phyloP scores from a whole-genome alignment of 35 echinoderm and acorn worm species.

The Amphiura filiformis region DNA sequence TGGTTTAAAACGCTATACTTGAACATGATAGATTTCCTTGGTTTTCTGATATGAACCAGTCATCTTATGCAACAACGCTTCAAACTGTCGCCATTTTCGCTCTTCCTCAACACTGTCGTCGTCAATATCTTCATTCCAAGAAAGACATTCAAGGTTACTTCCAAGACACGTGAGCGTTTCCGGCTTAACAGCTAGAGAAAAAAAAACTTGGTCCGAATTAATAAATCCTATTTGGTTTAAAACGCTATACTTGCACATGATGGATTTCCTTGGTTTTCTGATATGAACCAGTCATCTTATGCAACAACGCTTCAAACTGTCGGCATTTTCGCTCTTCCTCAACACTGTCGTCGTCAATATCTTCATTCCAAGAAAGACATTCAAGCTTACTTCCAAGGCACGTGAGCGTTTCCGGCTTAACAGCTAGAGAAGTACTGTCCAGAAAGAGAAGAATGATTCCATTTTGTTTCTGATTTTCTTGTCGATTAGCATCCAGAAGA shows the following conservation, averaged over 20 bases:
- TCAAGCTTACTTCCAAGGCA: neutral
- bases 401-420: neutral
- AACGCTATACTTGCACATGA: too few relatives aligned
- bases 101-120: constrained; percentile 4
- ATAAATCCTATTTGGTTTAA: too few relatives aligned
- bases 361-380: neutral
- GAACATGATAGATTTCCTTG: too few relatives aligned
- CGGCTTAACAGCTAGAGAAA: too few relatives aligned
- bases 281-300: neutral
- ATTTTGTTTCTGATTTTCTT: neutral
- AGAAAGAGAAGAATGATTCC: constrained; percentile 10
- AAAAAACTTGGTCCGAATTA: too few relatives aligned
- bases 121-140: neutral
- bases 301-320: constrained; percentile 4
- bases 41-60: too few relatives aligned
- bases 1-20: too few relatives aligned
- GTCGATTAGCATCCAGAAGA: neutral
- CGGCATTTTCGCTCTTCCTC: constrained; percentile 19
- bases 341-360: neutral
- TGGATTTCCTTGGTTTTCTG: too few relatives aligned
- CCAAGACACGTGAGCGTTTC: neutral
- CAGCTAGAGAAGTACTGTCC: neutral
- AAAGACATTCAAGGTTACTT: neutral
- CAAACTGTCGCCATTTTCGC: constrained; percentile 19
- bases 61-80: neutral